These are phyloP conservation scores for Agelastica alni DNA, from an alignment of 2,888 invertebrate genomes.

Conservation along the genomic window DNA sequence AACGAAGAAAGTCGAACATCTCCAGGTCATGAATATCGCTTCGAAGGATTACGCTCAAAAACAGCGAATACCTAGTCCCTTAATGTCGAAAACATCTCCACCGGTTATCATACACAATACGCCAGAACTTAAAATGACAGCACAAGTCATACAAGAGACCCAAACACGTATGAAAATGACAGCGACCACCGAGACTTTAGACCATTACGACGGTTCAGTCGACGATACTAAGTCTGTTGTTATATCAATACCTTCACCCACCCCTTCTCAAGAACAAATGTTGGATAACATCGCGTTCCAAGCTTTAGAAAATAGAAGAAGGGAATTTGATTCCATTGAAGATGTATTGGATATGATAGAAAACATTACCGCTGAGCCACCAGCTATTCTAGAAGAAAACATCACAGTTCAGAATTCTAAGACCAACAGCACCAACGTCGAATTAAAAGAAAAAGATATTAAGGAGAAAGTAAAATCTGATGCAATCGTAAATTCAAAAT, in stretches of 20 bases:
- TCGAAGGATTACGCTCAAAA: constrained; percentile 53
- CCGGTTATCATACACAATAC: constrained; percentile 51
- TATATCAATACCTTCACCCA: constrained; percentile 69
- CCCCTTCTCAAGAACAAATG: constrained; percentile 68
- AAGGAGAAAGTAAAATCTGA: constrained; percentile 4
- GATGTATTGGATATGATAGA: constrained; percentile 73
- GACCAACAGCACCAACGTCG: constrained; percentile 29
- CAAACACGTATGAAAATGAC: constrained; percentile 49
- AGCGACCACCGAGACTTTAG: constrained; percentile 59
- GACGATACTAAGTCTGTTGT: constrained; percentile 68
- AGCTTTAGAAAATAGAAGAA: constrained; percentile 60
- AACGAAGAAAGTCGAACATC: constrained; percentile 38
- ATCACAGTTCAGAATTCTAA: constrained; percentile 34
- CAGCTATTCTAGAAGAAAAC: constrained; percentile 45
- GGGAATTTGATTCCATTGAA: constrained; percentile 68
- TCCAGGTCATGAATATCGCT: constrained; percentile 50
- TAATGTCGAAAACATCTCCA: constrained; percentile 43
- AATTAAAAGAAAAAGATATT: constrained; percentile 31
- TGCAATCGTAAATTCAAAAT: constrained; percentile 36
- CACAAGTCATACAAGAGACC: constrained; percentile 53
- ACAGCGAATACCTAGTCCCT: constrained; percentile 49
- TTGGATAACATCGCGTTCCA: constrained; percentile 67
- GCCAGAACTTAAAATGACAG: constrained; percentile 56
- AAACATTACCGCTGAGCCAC: constrained; percentile 59
- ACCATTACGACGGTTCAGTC: constrained; percentile 62